A percentile compares a stretch with the other conserved stretches of the same genome.
Evolutionary conservation across 2,888 invertebrate species (phyloP).

Genomic region (Drosophila helvetica): DNA sequence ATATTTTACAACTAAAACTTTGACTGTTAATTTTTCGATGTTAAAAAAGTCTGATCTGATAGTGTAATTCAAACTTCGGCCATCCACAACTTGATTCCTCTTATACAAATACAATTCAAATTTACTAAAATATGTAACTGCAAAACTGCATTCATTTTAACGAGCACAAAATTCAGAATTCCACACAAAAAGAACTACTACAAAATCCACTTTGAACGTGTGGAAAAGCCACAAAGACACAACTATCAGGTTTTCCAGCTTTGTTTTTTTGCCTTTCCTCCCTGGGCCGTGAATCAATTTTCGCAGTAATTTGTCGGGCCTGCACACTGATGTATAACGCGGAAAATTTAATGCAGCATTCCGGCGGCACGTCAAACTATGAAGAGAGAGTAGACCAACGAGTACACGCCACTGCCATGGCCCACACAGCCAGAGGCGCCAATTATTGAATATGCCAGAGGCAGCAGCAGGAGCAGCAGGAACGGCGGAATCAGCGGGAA

Average conservation of each 20-base stretch:
- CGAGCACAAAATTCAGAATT: constrained; percentile 9
- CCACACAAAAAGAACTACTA: constrained; percentile 9
- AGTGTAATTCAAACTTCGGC: background rate
- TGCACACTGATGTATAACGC: constrained; percentile 42
- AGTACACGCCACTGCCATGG: constrained; percentile 2
- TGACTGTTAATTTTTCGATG: no score
- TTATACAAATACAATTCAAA: background rate
- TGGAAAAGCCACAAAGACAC: constrained; percentile 29
- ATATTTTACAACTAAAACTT: no score
- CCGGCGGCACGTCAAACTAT: constrained; percentile 57
- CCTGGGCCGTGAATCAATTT: constrained; percentile 64
- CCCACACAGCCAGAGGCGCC: constrained; percentile 42
- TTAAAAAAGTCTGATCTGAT: background rate
- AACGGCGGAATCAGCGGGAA: background rate
- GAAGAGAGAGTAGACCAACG: constrained; percentile 9
- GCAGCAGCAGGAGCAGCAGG: constrained; percentile 46
- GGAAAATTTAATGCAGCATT: constrained; percentile 70
- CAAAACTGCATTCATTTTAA: constrained; percentile 12
- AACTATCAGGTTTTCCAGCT: constrained; percentile 9
- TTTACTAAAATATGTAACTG: background rate
- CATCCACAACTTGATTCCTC: background rate
- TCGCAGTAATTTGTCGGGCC: constrained; percentile 52
- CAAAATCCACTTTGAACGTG: constrained; percentile 20
- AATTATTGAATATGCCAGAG: constrained; percentile 72
- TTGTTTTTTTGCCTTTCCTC: constrained; percentile 2